A percentile compares a stretch with the other conserved stretches of the same genome.
phyloP scores from a whole-genome alignment of 37 sponge, comb jelly and placozoan species.

The Lycopodina hypogea region DNA sequence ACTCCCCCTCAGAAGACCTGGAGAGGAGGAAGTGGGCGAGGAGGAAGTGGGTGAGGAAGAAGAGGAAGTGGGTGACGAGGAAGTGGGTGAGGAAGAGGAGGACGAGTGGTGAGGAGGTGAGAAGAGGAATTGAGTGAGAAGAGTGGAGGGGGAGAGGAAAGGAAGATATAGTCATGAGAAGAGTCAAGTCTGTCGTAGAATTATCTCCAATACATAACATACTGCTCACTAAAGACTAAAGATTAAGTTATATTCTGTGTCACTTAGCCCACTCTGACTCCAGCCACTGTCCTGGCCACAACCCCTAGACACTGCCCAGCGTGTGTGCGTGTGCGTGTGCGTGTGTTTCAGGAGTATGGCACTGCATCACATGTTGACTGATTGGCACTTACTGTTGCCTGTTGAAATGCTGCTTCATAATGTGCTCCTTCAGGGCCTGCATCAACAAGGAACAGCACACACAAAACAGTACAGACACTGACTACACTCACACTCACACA shows the following conservation, averaged over 20 bases:
- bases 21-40: neutral
- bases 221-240: too few relatives aligned
- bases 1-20: slow-evolving; percentile 23
- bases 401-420: slow-evolving; percentile 42
- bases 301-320: neutral
- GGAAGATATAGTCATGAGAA: too few relatives aligned
- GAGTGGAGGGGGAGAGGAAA: neutral
- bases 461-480: neutral
- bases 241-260: too few relatives aligned
- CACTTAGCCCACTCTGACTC: too few relatives aligned
- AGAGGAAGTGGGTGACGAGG: neutral
- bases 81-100: slow-evolving; percentile 8
- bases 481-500: too few relatives aligned
- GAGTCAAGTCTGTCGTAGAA: too few relatives aligned
- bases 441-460: neutral
- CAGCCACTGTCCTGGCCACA: too few relatives aligned
- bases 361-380: neutral
- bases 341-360: neutral
- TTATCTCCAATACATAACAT: too few relatives aligned
- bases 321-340: neutral
- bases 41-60: slow-evolving; percentile 1
- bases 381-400: slow-evolving; percentile 42
- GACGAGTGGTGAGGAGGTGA: slow-evolving; percentile 11
- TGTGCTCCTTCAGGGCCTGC: slow-evolving; percentile 46
- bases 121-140: neutral